Base-by-base conservation (phyloP, 2,113 vertebrate genomes). In the Leucosticte australis region DNA sequence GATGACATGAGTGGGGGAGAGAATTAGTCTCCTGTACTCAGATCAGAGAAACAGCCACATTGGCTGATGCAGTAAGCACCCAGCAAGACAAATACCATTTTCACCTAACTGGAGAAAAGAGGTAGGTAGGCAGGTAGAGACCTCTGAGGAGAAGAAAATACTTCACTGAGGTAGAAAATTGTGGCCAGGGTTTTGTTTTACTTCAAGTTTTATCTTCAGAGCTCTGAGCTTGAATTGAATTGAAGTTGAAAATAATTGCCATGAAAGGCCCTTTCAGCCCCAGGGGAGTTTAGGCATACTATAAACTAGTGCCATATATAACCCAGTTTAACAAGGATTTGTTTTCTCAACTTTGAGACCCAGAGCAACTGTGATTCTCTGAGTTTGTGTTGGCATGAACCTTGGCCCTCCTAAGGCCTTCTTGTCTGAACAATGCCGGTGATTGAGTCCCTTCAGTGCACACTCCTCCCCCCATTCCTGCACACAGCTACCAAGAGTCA, bases 261-360 rank as follows among this genome's bases (percentile, higher is more conserved):
- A 28, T 56, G 39, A 93, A 92, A 94, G 63, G 27, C n/a, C 78
- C 23, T 50, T 87, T 83, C 37, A 53, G 46, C 53, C 63, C 27
- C 63, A 41, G 27, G 16, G 39, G 39, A 79, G 23, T 41, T 74
- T 57, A 85, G 35, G 28, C 1, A 0, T 74, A 33, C 42, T 62
- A 27, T 28, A 87, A 95, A 73, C 17, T 46, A 35, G 33, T 73
- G 46, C 50, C 42, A 27, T 84, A 55, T 53, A 87, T 69, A 94
- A 91, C 53, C 55, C 82, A 13, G 56, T 71, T 55, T 75, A 94
- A 92, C 5, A 0, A 35, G 69, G 35, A 68, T 89, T 89, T 95
- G 65, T 89, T 93, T 95, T 94, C 76, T 82, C 83, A 91, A 75
- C 60, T 87, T 69, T 80, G 82, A 87, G 87, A 94, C 77, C 46